Percentiles rank a stretch among this genome's conserved stretches.
phyloP scores from a whole-genome alignment of 1,140 invertebrate genomes.

The Anadara kagoshimensis region DNA sequence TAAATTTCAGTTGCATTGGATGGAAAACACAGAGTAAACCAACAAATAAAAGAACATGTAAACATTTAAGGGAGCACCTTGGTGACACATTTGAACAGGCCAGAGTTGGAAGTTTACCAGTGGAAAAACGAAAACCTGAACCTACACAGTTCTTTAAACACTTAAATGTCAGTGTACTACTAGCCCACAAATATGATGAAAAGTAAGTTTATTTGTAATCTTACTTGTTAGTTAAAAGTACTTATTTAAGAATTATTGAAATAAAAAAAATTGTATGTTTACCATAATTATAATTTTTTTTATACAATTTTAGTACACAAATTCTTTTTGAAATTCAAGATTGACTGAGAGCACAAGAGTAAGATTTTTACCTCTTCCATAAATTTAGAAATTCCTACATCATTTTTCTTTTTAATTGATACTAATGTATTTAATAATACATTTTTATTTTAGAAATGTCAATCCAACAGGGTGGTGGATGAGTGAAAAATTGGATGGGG shows the following conservation, averaged over 20 bases:
- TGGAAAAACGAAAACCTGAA: slow-evolving; percentile 46
- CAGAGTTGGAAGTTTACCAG: slow-evolving; percentile 43
- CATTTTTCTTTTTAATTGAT: neutral
- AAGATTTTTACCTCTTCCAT: no score
- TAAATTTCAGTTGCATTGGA: slow-evolving; percentile 55
- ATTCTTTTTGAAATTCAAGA: neutral
- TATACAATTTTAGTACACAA: no score
- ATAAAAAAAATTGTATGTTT: no score
- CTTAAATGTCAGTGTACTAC: slow-evolving; percentile 56
- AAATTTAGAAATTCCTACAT: neutral
- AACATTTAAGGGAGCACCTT: slow-evolving; percentile 63
- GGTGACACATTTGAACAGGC: slow-evolving; percentile 62
- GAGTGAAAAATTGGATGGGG: slow-evolving; percentile 69
- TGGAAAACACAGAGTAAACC: slow-evolving; percentile 54
- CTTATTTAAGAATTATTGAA: no score
- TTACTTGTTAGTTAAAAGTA: no score
- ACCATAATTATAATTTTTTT: no score
- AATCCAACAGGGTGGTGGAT: slow-evolving; percentile 68
- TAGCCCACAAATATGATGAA: slow-evolving; percentile 67
- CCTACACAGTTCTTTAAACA: slow-evolving; percentile 41
- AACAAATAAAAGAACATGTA: slow-evolving; percentile 63
- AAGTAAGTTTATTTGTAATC: slow-evolving; percentile 50
- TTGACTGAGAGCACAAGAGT: no score
- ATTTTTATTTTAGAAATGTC: neutral
- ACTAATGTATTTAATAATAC: neutral